A percentile compares a stretch with the other conserved stretches of the same genome.
These are phyloP conservation scores for Eledona agricola DNA, from an alignment of 2,888 invertebrate species.

Conservation along the genomic window DNA sequence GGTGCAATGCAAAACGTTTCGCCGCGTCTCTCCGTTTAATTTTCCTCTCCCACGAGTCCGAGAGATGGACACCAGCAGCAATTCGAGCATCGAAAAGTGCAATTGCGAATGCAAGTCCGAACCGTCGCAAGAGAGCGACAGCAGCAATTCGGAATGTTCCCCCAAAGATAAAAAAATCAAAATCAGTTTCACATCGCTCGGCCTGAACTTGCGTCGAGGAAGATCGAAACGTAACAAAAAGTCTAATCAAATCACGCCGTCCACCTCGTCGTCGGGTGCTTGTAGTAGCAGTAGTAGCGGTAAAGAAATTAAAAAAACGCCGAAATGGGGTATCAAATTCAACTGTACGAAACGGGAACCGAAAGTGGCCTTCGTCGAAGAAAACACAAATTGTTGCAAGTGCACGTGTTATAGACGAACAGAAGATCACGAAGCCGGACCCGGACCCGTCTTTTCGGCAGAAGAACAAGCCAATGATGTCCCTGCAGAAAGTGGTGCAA, in stretches of 20 bases:
- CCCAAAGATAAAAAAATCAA: constrained; percentile 54
- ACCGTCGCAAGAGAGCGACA: constrained; percentile 48
- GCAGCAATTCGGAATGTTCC: constrained; percentile 47
- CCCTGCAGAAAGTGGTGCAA: constrained; percentile 24
- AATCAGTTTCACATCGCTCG: constrained; percentile 51
- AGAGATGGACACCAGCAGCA: constrained; percentile 41
- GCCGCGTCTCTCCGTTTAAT: too few species aligned
- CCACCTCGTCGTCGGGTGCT: constrained; percentile 23
- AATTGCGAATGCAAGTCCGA: constrained; percentile 54
- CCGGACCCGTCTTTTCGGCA: constrained; percentile 41
- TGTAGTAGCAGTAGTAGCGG: constrained; percentile 30
- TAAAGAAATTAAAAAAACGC: constrained; percentile 51
- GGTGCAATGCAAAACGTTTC: constrained; percentile 3
- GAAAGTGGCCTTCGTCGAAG: constrained; percentile 48
- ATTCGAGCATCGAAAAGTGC: constrained; percentile 50
- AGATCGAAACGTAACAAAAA: constrained; percentile 54
- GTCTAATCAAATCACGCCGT: constrained; percentile 38
- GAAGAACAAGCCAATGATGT: constrained; percentile 16
- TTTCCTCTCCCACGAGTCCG: not conserved
- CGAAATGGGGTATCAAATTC: constrained; percentile 60
- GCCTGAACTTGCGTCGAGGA: constrained; percentile 56
- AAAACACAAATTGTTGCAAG: constrained; percentile 55
- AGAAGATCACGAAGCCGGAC: constrained; percentile 50
- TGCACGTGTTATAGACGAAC: constrained; percentile 57
- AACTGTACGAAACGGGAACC: constrained; percentile 57